Evolutionary conservation across 2,888 invertebrate species (phyloP).

Genomic region (Eupithecia centaureata): DNA sequence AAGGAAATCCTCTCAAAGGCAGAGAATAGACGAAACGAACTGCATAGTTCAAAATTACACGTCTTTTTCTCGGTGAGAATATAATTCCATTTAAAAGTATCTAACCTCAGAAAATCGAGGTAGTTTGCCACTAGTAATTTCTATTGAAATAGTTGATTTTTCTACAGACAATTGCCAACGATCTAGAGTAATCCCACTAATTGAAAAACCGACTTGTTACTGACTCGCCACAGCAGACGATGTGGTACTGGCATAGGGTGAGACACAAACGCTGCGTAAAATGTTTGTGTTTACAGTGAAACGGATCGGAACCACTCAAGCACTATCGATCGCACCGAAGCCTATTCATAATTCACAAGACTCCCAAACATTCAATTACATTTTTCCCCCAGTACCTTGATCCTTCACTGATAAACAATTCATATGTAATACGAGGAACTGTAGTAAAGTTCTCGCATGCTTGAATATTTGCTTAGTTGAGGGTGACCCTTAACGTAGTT

Average conservation of each 20-base stretch:
- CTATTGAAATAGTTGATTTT: too few relatives aligned
- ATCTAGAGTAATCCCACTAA: too few relatives aligned
- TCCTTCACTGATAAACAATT: conserved; percentile 40
- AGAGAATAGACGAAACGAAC: background rate
- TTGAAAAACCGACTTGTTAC: too few relatives aligned
- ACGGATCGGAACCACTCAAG: conserved; percentile 4
- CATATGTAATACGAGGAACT: conserved; percentile 27
- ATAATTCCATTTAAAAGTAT: background rate
- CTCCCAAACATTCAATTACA: conserved; percentile 38
- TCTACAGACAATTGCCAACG: too few relatives aligned
- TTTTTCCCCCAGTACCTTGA: conserved; percentile 37
- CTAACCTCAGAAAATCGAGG: background rate
- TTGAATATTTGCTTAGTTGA: conserved; percentile 22
- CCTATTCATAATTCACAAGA: conserved; percentile 33
- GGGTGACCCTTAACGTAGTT: background rate
- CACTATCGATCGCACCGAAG: conserved; percentile 16
- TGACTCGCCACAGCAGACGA: background rate
- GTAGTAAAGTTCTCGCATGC: conserved; percentile 21
- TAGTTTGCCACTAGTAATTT: too few relatives aligned
- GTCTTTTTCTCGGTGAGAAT: background rate
- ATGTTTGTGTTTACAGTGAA: background rate
- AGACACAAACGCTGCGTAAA: background rate
- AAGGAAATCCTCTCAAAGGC: background rate
- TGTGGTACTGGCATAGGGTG: background rate
- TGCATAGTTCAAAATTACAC: background rate